Evolutionary conservation across 23 tunicate genomes (phyloP).

Genomic region (Trididemnum miniatum): DNA sequence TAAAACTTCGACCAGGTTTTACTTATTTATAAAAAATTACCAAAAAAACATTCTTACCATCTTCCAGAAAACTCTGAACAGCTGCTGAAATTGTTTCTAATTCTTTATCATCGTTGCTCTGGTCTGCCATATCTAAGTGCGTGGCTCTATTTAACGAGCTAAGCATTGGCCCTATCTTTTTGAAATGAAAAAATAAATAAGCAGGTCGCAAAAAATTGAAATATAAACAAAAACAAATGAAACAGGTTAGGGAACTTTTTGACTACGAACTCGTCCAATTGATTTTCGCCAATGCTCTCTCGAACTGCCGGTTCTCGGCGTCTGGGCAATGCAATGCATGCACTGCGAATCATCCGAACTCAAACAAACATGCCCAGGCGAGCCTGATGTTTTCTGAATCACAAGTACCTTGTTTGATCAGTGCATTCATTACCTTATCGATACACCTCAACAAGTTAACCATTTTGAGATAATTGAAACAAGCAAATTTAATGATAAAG

Average conservation of each 20-base stretch:
- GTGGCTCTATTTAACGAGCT: not conserved
- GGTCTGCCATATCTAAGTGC: not conserved
- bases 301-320: no score
- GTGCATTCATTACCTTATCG: not conserved
- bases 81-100: slow-evolving; percentile 21
- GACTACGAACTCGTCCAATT: no score
- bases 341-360: no score
- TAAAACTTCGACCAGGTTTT: no score
- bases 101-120: not conserved
- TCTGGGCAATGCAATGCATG: no score
- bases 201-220: not conserved
- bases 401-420: not conserved
- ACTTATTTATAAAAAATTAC: no score
- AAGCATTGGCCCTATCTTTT: not conserved
- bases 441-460: no score
- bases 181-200: not conserved
- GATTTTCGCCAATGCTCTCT: no score
- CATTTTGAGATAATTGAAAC: no score
- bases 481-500: no score
- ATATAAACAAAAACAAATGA: not conserved
- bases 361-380: slow-evolving; percentile 15
- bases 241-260: not conserved
- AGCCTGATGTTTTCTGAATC: not conserved
- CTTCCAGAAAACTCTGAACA: slow-evolving; percentile 11
- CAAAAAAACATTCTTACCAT: no score